Evolutionary conservation across 2,888 invertebrate species (phyloP), one percentile per base, ranked within the genome.

Genomic region (Nemurella pictetii): DNA sequence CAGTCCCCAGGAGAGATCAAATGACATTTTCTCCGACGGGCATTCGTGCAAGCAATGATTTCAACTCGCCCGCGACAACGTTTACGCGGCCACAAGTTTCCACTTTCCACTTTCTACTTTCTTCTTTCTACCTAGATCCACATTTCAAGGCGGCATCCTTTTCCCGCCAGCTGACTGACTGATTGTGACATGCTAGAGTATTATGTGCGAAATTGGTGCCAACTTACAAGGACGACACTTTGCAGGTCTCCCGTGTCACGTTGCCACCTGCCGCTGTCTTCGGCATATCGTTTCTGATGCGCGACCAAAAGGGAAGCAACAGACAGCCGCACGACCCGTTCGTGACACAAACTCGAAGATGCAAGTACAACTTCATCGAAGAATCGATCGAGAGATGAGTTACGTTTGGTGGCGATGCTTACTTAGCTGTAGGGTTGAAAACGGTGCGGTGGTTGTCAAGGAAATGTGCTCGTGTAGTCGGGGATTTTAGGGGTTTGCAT

Each of bases 171-270:
- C 20, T 12, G n/a, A 29, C 30, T 78, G 78, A 78, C n/a, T 78
- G 30, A 78, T 78, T 29, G 78, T 78, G 78, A 78, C 78, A 78
- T 29, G 78, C 78, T 20, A 5, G 78, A 30, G 30, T 4, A 78
- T 29, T 78, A 29, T 29, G 26, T 75, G 75, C 27, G 30, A 78
- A 78, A 78, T 29, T 29, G 29, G 26, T 78, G 78, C 78, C 78
- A 78, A 78, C 78, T 78, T 78, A 28, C 78, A 28, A n/a, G 29
- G 9, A 30, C 15, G 12, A 29, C n/a, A 78, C 28, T 75, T 20
- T 74, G 74, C 15, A 20, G 15, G 26, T 74, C n/a, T 74, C 74
- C 5, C 74, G 28, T 26, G 55, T 55, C 55, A 20, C 55, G 55
- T 55, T 55, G 1, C 55, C 20, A 12, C 15, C 20, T 55, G 55